Conservation (phyloP, 2,797 vertebrate species). For the Sebastes nivosus region DNA sequence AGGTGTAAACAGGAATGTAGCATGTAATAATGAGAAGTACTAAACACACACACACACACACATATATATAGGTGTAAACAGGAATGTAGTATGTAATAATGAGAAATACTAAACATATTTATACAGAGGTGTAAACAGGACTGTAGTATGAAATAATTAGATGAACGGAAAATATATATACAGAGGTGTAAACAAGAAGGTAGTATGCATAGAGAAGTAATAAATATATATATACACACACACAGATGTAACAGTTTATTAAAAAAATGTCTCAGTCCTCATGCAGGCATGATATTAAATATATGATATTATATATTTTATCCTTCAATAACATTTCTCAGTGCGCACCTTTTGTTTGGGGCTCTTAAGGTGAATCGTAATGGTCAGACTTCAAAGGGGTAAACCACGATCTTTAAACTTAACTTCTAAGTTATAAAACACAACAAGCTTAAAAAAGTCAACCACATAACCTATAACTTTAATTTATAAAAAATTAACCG, state of each 20-base stretch:
- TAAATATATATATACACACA: no score
- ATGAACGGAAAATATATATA: no score
- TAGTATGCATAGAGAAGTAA: no score
- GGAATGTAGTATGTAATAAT: no score
- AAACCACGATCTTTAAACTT: neutral
- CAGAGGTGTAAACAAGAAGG: no score
- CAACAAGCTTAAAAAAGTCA: rapidly evolving
- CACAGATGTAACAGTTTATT: neutral
- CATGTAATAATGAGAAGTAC: no score
- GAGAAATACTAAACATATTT: no score
- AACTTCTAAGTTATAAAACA: rapidly evolving
- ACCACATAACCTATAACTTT: rapidly evolving
- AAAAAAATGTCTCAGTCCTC: neutral
- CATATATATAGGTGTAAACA: no score
- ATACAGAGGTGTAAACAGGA: no score
- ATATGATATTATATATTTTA: neutral
- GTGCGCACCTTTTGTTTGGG: constrained; percentile 45
- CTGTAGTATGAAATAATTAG: no score
- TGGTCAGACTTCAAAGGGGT: constrained; percentile 5
- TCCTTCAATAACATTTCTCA: neutral
- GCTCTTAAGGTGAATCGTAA: neutral
- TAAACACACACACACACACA: no score
- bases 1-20: no score
- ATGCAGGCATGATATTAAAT: neutral
- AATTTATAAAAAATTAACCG: rapidly evolving